phyloP scores from a whole-genome alignment of 2,113 vertebrate genomes.

The Panurus biarmicus region DNA sequence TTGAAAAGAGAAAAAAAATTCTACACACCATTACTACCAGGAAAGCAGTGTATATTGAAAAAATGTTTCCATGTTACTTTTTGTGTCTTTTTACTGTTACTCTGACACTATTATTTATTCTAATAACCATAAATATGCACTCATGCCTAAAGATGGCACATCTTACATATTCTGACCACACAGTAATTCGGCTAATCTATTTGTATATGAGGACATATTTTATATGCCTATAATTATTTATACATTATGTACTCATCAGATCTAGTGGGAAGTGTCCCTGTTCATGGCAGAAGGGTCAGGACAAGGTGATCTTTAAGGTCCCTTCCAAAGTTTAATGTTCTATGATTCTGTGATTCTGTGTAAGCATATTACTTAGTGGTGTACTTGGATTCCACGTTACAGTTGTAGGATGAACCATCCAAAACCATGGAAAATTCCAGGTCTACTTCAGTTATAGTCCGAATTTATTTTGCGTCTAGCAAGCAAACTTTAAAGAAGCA shows the following conservation, averaged over 20 bases:
- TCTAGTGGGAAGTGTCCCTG: neutral
- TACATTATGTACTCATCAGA: neutral
- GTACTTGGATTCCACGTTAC: neutral
- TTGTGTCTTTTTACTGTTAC: slow-evolving; percentile 13
- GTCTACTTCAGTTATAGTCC: neutral
- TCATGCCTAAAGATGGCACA: slow-evolving; percentile 8
- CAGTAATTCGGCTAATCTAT: slow-evolving; percentile 56
- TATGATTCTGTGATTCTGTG: neutral
- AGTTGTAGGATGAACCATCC: neutral
- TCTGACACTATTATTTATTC: neutral
- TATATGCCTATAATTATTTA: neutral
- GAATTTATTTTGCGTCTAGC: neutral
- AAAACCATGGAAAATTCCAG: neutral
- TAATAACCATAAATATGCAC: slow-evolving; percentile 32
- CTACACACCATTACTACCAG: neutral
- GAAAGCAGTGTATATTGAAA: neutral
- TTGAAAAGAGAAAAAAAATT: neutral
- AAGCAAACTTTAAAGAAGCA: neutral
- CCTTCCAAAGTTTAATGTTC: neutral
- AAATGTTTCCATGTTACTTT: neutral
- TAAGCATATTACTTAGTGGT: neutral
- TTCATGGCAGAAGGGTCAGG: neutral
- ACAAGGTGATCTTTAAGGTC: neutral
- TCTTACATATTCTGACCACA: slow-evolving; percentile 43
- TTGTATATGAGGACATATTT: slow-evolving; percentile 3